Evolutionary conservation across 1,140 invertebrate genomes (phyloP).

Genomic region (Paracyclopina nana): DNA sequence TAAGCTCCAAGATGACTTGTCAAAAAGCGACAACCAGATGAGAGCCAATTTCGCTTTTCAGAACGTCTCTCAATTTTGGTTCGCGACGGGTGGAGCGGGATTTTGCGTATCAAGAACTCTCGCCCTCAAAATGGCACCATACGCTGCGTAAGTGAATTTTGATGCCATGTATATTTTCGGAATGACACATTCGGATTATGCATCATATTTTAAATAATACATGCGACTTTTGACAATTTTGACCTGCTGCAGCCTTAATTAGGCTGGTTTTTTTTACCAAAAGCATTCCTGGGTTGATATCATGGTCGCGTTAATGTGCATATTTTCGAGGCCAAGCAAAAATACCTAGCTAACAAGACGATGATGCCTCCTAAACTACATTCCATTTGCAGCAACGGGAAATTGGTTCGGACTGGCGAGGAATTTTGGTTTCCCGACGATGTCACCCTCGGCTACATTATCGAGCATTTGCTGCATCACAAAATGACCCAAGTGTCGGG

Average conservation of each 20-base stretch:
- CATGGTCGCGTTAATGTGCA: too few relatives aligned
- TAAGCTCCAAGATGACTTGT: constrained; percentile 20
- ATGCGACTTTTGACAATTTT: too few relatives aligned
- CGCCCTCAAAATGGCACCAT: constrained; percentile 80
- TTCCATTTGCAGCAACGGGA: neutral
- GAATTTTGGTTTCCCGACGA: constrained; percentile 61
- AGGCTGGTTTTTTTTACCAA: too few relatives aligned
- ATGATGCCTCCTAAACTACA: too few relatives aligned
- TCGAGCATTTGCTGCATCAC: constrained; percentile 64
- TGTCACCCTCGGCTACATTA: constrained; percentile 91
- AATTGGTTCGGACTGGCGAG: constrained; percentile 6
- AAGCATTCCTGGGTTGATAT: too few relatives aligned
- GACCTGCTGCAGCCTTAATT: too few relatives aligned
- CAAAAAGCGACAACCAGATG: too few relatives aligned
- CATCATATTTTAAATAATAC: too few relatives aligned
- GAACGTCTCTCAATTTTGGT: constrained; percentile 50
- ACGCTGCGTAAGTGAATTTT: constrained; percentile 49
- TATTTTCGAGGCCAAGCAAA: too few relatives aligned
- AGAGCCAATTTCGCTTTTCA: neutral
- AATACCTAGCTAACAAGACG: too few relatives aligned
- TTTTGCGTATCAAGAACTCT: constrained; percentile 84
- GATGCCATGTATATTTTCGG: too few relatives aligned
- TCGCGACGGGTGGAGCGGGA: constrained; percentile 91
- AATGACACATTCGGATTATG: too few relatives aligned
- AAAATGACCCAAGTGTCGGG: constrained; percentile 69